Evolutionary conservation across 2,888 invertebrate genomes (phyloP).

Genomic region (Anorthoa munda): DNA sequence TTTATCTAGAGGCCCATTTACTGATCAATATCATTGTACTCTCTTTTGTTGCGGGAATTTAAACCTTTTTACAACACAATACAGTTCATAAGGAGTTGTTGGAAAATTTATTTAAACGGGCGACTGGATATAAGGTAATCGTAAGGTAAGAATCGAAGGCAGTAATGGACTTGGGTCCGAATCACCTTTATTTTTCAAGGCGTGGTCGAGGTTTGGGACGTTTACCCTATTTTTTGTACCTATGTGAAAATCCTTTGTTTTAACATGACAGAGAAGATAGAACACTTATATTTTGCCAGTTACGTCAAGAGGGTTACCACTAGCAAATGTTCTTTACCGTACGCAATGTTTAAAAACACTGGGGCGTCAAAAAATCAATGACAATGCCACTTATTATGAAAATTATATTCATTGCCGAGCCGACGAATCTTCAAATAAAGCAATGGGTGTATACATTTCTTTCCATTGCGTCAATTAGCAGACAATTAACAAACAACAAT

Average conservation of each 20-base stretch:
- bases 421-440: too few relatives aligned
- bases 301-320: too few relatives aligned
- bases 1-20: constrained; percentile 52
- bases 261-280: background rate
- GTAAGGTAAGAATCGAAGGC: constrained; percentile 42
- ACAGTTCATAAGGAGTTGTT: constrained; percentile 20
- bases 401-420: too few relatives aligned
- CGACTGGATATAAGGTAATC: constrained; percentile 39
- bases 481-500: too few relatives aligned
- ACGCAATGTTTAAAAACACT: too few relatives aligned
- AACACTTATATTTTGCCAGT: background rate
- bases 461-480: too few relatives aligned
- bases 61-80: background rate
- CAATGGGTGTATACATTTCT: too few relatives aligned
- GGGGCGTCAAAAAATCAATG: too few relatives aligned
- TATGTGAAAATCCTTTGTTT: background rate
- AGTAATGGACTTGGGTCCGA: constrained; percentile 36
- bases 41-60: constrained; percentile 5
- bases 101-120: background rate
- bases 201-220: constrained; percentile 7
- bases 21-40: constrained; percentile 54
- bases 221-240: background rate
- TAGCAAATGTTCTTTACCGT: too few relatives aligned
- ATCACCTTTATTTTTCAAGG: constrained; percentile 42
- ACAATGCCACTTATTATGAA: too few relatives aligned